phyloP scores from a whole-genome alignment of 1,140 invertebrate genomes.

The Drosophila kohkoa region DNA sequence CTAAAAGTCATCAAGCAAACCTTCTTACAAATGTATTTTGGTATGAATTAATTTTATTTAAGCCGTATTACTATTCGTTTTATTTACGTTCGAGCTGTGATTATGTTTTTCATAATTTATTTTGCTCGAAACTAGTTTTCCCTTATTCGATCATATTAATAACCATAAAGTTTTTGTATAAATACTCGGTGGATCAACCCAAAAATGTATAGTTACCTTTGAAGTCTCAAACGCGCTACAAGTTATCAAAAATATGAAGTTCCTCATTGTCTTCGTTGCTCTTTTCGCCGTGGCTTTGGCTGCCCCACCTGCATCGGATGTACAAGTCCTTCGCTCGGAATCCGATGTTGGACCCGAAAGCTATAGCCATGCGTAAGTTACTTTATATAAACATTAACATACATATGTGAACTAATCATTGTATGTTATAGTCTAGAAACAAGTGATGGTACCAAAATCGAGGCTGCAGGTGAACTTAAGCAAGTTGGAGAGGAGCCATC shows the following conservation, averaged over 20 bases:
- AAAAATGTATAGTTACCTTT: constrained; percentile 44
- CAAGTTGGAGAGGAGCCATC: background rate
- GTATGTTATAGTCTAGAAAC: no score
- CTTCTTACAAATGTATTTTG: no score
- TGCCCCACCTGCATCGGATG: constrained; percentile 54
- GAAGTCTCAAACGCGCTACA: constrained; percentile 44
- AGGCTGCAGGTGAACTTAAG: constrained; percentile 4
- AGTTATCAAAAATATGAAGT: constrained; percentile 64
- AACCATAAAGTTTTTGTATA: no score
- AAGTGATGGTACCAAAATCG: no score
- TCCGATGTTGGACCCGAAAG: constrained; percentile 84
- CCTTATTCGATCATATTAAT: background rate
- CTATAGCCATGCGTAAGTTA: constrained; percentile 49
- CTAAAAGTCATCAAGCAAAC: no score
- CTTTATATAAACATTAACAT: no score
- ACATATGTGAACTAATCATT: no score
- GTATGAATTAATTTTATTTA: no score
- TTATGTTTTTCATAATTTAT: no score
- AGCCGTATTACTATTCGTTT: no score
- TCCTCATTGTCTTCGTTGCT: constrained; percentile 58
- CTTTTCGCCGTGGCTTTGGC: constrained; percentile 46
- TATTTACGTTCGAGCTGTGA: no score
- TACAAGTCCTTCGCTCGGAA: constrained; percentile 70
- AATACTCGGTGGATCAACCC: background rate
- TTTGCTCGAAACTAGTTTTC: background rate